Conservation (phyloP, 2,797 vertebrate genomes). For the Todus mexicanus region DNA sequence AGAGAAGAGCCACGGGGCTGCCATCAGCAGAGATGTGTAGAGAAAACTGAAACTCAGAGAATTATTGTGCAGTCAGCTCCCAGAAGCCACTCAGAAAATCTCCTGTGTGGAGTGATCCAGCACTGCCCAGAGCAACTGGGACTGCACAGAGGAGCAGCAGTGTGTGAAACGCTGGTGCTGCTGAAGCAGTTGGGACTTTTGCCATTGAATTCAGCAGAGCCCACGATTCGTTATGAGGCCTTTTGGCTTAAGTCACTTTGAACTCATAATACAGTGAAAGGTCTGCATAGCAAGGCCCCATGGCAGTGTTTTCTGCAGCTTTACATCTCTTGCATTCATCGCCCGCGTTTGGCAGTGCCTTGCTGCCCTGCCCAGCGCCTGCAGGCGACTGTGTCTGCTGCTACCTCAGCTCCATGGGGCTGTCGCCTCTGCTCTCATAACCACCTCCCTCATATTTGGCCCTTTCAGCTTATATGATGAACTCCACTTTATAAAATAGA, state of each 20-base stretch:
- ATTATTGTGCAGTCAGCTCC: neutral
- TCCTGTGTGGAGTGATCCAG: neutral
- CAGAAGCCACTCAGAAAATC: neutral
- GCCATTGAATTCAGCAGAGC: neutral
- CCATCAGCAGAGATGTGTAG: neutral
- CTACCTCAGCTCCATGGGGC: neutral
- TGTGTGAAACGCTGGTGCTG: accelerated
- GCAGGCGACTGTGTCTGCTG: accelerated
- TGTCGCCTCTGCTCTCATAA: neutral
- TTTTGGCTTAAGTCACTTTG: neutral
- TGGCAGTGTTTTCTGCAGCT: neutral
- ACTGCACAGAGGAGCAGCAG: neutral
- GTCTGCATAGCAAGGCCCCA: neutral
- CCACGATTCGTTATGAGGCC: accelerated
- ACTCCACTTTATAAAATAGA: neutral
- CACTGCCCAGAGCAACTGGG: neutral
- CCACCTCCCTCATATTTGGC: neutral
- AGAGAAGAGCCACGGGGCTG: neutral
- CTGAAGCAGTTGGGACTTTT: neutral
- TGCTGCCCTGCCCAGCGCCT: neutral
- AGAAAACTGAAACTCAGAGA: neutral
- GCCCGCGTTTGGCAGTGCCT: neutral
- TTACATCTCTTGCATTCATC: neutral
- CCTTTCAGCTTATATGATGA: neutral
- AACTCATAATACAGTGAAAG: neutral